A percentile compares a stretch with the other conserved stretches of the same genome.
Conservation (phyloP, 2,113 vertebrate species). For the Heterocephalus glaber region DNA sequence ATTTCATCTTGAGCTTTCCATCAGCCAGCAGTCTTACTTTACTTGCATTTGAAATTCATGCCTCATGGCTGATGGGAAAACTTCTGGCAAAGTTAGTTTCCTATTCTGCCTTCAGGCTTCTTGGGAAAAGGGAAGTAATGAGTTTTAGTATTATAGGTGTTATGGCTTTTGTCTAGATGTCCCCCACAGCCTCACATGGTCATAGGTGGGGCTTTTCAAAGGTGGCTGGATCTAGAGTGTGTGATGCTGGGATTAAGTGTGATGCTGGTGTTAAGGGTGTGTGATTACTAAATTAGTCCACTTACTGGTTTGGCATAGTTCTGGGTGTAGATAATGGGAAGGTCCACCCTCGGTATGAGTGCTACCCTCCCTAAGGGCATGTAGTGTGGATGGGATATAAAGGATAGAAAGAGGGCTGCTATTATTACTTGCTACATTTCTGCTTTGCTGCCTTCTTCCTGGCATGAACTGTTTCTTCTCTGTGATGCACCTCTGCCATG, state of each 20-base stretch:
- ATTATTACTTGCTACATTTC: not conserved
- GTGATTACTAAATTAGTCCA: not conserved
- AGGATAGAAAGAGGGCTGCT: not conserved
- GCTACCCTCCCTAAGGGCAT: not conserved
- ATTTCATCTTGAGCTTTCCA: not conserved
- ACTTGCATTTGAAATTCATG: not conserved
- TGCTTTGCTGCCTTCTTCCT: not conserved
- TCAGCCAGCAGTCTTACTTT: not conserved
- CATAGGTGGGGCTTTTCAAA: not conserved
- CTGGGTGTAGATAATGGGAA: not conserved
- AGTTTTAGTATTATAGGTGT: not conserved
- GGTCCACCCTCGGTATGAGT: not conserved
- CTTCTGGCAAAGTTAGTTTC: not conserved
- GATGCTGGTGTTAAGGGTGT: not conserved
- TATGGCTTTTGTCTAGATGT: not conserved
- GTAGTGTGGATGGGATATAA: not conserved
- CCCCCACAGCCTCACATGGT: not conserved
- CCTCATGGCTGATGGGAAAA: not conserved
- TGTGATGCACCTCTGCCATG: not conserved
- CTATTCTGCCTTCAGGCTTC: not conserved
- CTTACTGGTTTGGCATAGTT: not conserved
- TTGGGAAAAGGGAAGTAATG: not conserved
- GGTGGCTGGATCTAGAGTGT: not conserved
- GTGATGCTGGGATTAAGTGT: not conserved
- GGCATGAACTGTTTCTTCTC: not conserved